A percentile compares a stretch with the other conserved stretches of the same genome.
Conservation (phyloP, 2,888 invertebrate species). For the Blomia tropicalis region DNA sequence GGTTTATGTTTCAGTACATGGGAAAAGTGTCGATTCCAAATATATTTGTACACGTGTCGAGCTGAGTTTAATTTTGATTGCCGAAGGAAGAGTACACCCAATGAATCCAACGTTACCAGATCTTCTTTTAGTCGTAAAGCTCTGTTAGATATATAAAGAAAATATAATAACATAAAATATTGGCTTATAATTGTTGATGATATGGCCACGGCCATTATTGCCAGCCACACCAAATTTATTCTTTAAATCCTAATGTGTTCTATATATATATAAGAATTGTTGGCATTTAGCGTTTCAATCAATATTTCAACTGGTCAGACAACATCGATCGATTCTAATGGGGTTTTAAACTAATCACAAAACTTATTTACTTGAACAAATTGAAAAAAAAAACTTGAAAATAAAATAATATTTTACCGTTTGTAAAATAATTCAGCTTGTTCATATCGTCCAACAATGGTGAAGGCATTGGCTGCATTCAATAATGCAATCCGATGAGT, state of each 20-base stretch:
- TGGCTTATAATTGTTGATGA: no score
- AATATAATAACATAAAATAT: not conserved
- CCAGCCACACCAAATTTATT: no score
- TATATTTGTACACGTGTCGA: not conserved
- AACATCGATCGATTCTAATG: no score
- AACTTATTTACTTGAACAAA: no score
- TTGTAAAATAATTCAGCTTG: conserved; percentile 30
- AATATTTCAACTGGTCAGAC: not conserved
- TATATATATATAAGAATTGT: not conserved
- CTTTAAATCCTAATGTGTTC: not conserved
- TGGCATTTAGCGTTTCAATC: not conserved
- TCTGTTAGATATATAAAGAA: not conserved
- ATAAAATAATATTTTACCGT: conserved; percentile 27
- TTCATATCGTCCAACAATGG: conserved; percentile 26
- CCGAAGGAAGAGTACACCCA: not conserved
- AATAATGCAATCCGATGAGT: conserved; percentile 56
- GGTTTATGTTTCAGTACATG: not conserved
- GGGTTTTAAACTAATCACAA: no score
- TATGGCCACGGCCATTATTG: no score
- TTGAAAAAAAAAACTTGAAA: not conserved
- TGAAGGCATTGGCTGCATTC: conserved; percentile 43
- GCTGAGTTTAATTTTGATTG: conserved; percentile 1
- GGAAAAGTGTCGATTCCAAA: not conserved
- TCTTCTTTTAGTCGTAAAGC: not conserved
- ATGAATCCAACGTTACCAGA: conserved; percentile 2